Percentiles rank a stretch among this genome's conserved stretches.
Evolutionary conservation across 1,140 invertebrate genomes (phyloP).

Genomic region (Ceratitis capitata): DNA sequence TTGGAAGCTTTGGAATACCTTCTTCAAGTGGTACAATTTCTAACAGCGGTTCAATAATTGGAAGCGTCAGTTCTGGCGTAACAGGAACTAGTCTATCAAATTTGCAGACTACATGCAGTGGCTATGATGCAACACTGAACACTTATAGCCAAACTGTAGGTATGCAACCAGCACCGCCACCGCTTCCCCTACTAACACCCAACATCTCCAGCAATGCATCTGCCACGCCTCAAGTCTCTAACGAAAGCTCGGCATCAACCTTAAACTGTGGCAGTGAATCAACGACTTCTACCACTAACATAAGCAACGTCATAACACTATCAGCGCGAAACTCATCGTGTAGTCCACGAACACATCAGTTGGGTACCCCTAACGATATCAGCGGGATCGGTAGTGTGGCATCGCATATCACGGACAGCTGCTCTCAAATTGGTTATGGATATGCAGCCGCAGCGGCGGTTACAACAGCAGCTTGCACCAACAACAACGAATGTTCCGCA

Average conservation of each 20-base stretch:
- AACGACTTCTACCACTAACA: neutral
- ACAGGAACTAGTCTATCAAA: constrained; percentile 4
- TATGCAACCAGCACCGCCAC: constrained; percentile 47
- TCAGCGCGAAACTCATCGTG: neutral
- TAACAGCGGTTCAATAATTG: neutral
- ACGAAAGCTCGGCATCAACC: neutral
- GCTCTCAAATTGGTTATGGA: constrained; percentile 34
- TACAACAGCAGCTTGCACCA: neutral
- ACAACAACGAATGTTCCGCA: neutral
- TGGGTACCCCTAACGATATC: neutral
- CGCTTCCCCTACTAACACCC: constrained; percentile 34
- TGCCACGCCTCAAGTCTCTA: constrained; percentile 32
- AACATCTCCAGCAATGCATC: constrained; percentile 46
- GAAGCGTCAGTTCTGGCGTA: neutral
- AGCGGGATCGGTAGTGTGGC: neutral
- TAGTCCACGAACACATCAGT: neutral
- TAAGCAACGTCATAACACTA: neutral
- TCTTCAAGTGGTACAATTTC: neutral
- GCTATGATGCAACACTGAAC: constrained; percentile 16
- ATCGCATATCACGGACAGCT: neutral
- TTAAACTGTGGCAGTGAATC: neutral
- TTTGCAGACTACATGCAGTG: neutral
- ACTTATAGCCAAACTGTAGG: constrained; percentile 39
- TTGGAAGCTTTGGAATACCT: neutral
- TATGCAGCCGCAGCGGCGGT: neutral